Percentiles rank a stretch among this genome's conserved stretches.
phyloP scores from a whole-genome alignment of 1,140 invertebrate species.

The Ectropis grisescens region DNA sequence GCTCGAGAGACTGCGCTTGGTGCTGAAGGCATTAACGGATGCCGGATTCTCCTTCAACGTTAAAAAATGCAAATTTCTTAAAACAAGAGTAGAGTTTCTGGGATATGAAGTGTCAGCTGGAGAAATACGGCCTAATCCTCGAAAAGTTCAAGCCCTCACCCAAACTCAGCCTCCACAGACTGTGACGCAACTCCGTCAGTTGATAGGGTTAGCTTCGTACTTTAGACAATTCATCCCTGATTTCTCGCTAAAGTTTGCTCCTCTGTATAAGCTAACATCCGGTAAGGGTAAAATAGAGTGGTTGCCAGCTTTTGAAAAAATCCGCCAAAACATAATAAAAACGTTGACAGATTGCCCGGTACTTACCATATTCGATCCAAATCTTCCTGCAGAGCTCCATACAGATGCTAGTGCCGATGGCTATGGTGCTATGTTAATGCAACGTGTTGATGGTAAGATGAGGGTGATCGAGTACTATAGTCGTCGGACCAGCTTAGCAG shows the following conservation, averaged over 20 bases:
- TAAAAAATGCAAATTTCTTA: conserved; percentile 11
- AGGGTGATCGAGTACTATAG: conserved; percentile 29
- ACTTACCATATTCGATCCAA: conserved; percentile 13
- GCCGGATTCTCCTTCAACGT: conserved; percentile 10
- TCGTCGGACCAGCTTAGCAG: conserved; percentile 20
- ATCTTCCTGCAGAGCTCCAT: conserved; percentile 9
- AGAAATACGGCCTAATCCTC: conserved; percentile 22
- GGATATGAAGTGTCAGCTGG: conserved; percentile 21
- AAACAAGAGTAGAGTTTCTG: conserved; percentile 24
- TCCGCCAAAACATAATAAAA: conserved; percentile 7
- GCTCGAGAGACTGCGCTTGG: conserved; percentile 1
- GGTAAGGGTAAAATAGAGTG: conserved; percentile 7
- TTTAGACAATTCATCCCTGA: conserved; percentile 20
- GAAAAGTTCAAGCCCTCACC: conserved; percentile 33
- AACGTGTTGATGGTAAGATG: conserved; percentile 5
- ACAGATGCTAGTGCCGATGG: conserved; percentile 17
- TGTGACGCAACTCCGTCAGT: conserved; percentile 26
- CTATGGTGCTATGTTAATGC: conserved; percentile 15
- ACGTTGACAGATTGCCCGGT: conserved; percentile 13
- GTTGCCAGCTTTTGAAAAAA: conserved; percentile 11
- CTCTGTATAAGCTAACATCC: conserved; percentile 14
- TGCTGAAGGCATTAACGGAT: conserved; percentile 5
- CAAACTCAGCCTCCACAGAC: conserved; percentile 28
- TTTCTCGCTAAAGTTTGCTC: conserved; percentile 18
- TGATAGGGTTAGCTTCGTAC: conserved; percentile 23